phyloP scores from a whole-genome alignment of 1,140 invertebrate genomes.

The Portunus trituberculatus region DNA sequence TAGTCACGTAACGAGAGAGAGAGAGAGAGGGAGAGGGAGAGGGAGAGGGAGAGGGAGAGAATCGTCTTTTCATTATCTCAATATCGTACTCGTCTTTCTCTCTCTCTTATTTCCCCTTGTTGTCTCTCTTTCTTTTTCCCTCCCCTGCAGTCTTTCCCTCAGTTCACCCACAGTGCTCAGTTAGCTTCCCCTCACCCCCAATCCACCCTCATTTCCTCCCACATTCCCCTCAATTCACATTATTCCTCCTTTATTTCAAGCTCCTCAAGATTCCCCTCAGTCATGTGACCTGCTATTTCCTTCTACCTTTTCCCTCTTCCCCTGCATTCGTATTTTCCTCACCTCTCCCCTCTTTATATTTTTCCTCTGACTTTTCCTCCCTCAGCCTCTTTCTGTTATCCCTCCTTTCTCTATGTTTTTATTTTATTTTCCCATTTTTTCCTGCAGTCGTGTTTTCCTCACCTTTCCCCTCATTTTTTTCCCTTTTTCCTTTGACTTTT shows the following conservation, averaged over 20 bases:
- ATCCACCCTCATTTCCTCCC: neutral
- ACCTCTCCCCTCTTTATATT: neutral
- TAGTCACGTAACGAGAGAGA: neutral
- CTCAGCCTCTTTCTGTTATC: neutral
- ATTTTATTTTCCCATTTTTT: neutral
- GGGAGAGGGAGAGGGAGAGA: no score
- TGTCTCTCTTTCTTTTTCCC: neutral
- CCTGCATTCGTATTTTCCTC: neutral
- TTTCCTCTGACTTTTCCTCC: neutral
- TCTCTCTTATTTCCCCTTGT: neutral
- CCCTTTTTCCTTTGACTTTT: neutral
- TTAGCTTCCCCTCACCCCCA: neutral
- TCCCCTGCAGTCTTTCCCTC: neutral
- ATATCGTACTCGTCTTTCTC: neutral
- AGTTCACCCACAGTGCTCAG: neutral
- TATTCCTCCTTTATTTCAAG: neutral
- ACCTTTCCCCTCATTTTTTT: no score
- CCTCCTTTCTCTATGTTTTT: neutral
- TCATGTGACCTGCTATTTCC: neutral
- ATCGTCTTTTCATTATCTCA: slow-evolving; percentile 45
- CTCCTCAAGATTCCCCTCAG: neutral
- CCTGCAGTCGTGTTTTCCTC: neutral
- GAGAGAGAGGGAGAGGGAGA: neutral
- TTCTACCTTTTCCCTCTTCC: neutral
- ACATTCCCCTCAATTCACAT: neutral